Percentiles rank a stretch among this genome's conserved stretches.
Conservation (phyloP, 2,888 invertebrate genomes). For the Leptinotarsa peninsularis region DNA sequence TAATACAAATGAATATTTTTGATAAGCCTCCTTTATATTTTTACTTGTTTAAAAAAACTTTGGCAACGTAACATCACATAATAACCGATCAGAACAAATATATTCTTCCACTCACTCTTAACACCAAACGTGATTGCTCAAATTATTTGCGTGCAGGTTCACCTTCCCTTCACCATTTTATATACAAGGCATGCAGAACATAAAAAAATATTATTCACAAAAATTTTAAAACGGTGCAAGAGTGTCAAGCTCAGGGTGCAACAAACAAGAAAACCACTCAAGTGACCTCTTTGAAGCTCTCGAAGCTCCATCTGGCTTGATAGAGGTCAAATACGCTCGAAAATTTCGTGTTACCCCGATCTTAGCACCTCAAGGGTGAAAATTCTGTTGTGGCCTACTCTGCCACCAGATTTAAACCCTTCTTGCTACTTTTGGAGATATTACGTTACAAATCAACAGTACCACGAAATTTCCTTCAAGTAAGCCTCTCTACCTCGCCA, state of each 20-base stretch:
- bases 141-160: slow-evolving; percentile 3
- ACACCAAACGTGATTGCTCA: slow-evolving; percentile 15
- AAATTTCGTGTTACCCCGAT: background rate
- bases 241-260: slow-evolving; percentile 43
- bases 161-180: slow-evolving; percentile 29
- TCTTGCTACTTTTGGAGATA: background rate
- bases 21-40: no score
- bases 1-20: no score
- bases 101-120: slow-evolving; percentile 10
- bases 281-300: slow-evolving; percentile 51
- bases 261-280: slow-evolving; percentile 42
- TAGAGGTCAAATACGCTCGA: background rate
- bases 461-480: background rate
- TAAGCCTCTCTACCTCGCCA: background rate
- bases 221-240: slow-evolving; percentile 43
- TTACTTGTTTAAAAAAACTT: no score
- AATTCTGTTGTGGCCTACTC: background rate
- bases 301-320: slow-evolving; percentile 52
- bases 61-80: no score
- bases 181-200: slow-evolving; percentile 29
- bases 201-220: slow-evolving; percentile 40
- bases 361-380: background rate
- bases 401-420: background rate
- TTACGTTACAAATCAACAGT: background rate
- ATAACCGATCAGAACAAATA: background rate